Percentiles rank a stretch among this genome's conserved stretches.
Conservation (phyloP, 1,140 invertebrate genomes). For the Contarinia nasturtii region DNA sequence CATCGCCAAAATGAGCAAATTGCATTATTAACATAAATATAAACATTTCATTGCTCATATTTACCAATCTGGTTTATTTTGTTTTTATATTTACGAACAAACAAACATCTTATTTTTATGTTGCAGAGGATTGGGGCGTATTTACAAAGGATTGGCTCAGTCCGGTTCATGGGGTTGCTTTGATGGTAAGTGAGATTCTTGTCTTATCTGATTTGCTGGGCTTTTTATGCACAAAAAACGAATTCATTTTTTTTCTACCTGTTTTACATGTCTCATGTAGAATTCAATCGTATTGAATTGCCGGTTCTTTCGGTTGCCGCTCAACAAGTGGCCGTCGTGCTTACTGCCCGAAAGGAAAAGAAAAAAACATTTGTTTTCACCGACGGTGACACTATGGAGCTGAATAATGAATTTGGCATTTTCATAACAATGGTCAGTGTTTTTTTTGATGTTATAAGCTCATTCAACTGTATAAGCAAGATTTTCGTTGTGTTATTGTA, state of each 20-base stretch:
- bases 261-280: conserved; percentile 26
- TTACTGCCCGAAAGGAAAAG: conserved; percentile 82
- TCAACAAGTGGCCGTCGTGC: conserved; percentile 88
- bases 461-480: not conserved
- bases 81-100: not conserved
- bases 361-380: conserved; percentile 80
- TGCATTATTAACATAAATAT: too few species aligned
- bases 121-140: conserved; percentile 66
- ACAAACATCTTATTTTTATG: not conserved
- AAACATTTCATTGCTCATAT: conserved; percentile 1
- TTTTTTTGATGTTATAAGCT: not conserved
- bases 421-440: conserved; percentile 87
- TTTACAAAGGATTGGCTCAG: conserved; percentile 79
- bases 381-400: conserved; percentile 79
- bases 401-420: conserved; percentile 93
- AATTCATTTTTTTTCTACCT: too few species aligned
- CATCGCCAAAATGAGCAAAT: too few species aligned
- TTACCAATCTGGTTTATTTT: not conserved
- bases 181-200: conserved; percentile 8
- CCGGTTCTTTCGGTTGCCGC: conserved; percentile 91
- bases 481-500: not conserved
- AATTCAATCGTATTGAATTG: conserved; percentile 91
- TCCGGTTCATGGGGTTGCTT: conserved; percentile 79
- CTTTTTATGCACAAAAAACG: too few species aligned
- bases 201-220: too few species aligned